These are phyloP conservation scores for Tinamus guttatus DNA, from an alignment of 2,113 vertebrate species.

Conservation along the genomic window DNA sequence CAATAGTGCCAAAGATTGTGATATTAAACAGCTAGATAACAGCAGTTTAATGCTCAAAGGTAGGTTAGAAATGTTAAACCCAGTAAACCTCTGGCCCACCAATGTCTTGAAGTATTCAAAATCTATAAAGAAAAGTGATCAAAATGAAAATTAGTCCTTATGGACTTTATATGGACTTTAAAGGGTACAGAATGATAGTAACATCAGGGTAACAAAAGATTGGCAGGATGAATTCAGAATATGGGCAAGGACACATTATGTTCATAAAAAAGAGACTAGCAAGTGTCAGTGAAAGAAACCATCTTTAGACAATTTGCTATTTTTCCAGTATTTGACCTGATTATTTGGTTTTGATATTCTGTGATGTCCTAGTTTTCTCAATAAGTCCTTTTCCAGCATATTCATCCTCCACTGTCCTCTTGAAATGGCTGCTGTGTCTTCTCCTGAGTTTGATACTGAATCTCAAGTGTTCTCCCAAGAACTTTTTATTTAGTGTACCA, in stretches of 20 bases:
- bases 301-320: background rate
- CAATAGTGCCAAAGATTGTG: background rate
- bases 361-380: constrained; percentile 38
- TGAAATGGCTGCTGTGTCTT: constrained; percentile 50
- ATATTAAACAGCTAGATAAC: background rate
- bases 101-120: background rate
- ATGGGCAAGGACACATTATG: background rate
- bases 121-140: background rate
- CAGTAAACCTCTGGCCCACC: background rate
- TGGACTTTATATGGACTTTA: background rate
- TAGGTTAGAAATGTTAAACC: background rate
- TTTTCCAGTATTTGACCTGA: constrained; percentile 11
- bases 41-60: background rate
- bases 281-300: background rate
- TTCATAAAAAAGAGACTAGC: background rate
- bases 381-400: constrained; percentile 40
- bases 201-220: background rate
- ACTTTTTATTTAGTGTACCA: constrained; percentile 56
- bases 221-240: background rate
- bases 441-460: constrained; percentile 42
- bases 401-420: constrained; percentile 1
- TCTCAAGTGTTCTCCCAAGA: constrained; percentile 28
- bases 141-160: background rate
- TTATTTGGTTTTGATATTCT: constrained; percentile 11
- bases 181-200: background rate